These are phyloP conservation scores for Oxycera nigricornis DNA, from an alignment of 2,888 invertebrate species.

Conservation along the genomic window DNA sequence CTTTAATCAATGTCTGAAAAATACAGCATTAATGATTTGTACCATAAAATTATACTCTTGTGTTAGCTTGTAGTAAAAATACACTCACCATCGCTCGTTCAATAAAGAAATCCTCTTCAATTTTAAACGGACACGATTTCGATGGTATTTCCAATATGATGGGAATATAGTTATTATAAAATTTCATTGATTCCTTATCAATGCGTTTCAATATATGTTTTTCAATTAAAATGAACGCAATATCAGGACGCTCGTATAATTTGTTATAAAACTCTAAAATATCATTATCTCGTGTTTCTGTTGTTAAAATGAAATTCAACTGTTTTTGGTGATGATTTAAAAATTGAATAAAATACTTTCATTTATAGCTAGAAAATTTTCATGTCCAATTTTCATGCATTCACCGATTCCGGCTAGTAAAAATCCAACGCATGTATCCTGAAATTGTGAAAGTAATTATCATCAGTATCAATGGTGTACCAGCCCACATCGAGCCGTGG, in stretches of 20 bases:
- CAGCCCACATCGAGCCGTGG: too few relatives aligned
- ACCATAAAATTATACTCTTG: not conserved
- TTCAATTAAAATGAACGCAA: constrained; percentile 31
- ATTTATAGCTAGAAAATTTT: constrained; percentile 17
- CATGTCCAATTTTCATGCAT: not conserved
- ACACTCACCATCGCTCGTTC: not conserved
- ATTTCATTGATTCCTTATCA: not conserved
- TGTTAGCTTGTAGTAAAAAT: not conserved
- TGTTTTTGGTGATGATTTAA: not conserved
- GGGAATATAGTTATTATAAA: not conserved
- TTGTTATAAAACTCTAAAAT: constrained; percentile 8
- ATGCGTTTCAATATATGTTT: not conserved
- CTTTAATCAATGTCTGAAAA: too few relatives aligned
- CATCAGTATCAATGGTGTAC: too few relatives aligned
- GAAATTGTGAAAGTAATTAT: too few relatives aligned
- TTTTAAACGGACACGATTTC: not conserved
- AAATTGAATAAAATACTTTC: not conserved
- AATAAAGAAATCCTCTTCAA: constrained; percentile 14
- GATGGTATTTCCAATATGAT: constrained; percentile 22
- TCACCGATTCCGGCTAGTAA: constrained; percentile 18
- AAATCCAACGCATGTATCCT: constrained; percentile 31
- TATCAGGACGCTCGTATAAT: not conserved
- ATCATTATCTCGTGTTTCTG: not conserved
- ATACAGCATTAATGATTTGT: not conserved
- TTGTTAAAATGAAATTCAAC: not conserved